A percentile compares a stretch with the other conserved stretches of the same genome.
phyloP scores from a whole-genome alignment of 2,888 invertebrate genomes.

The Aphidoletes aphidimyza region DNA sequence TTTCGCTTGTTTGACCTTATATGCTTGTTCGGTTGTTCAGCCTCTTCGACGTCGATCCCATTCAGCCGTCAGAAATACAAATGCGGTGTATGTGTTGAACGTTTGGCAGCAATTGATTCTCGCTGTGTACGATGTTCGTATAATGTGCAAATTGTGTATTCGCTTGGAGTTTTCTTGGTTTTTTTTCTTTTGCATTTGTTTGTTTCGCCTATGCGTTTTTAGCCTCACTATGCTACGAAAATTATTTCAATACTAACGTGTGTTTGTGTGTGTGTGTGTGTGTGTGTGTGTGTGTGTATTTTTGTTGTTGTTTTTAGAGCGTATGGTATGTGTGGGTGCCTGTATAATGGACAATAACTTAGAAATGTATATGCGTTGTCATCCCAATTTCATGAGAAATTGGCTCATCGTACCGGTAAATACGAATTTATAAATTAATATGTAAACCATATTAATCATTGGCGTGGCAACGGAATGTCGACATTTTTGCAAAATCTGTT shows the following conservation, averaged over 20 bases:
- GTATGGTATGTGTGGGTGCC: slow-evolving; percentile 5
- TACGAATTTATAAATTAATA: slow-evolving; percentile 35
- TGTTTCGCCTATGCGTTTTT: background rate
- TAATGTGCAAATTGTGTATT: slow-evolving; percentile 28
- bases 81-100: background rate
- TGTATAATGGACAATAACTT: slow-evolving; percentile 35
- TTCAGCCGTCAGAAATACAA: background rate
- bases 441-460: slow-evolving; percentile 45
- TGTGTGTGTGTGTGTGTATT: background rate
- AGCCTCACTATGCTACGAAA: background rate
- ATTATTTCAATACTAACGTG: background rate
- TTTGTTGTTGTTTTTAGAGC: no score
- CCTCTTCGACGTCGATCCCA: background rate
- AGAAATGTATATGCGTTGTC: slow-evolving; percentile 50
- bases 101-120: background rate
- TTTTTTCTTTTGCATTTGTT: background rate
- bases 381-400: slow-evolving; percentile 50
- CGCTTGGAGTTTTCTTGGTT: slow-evolving; percentile 12
- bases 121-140: background rate
- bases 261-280: background rate
- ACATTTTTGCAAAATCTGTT: slow-evolving; percentile 20
- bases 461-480: slow-evolving; percentile 39
- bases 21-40: background rate
- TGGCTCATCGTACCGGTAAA: slow-evolving; percentile 40
- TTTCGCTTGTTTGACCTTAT: no score